Evolutionary conservation across 2,113 vertebrate species (phyloP).

Genomic region (Talpa occidentalis): DNA sequence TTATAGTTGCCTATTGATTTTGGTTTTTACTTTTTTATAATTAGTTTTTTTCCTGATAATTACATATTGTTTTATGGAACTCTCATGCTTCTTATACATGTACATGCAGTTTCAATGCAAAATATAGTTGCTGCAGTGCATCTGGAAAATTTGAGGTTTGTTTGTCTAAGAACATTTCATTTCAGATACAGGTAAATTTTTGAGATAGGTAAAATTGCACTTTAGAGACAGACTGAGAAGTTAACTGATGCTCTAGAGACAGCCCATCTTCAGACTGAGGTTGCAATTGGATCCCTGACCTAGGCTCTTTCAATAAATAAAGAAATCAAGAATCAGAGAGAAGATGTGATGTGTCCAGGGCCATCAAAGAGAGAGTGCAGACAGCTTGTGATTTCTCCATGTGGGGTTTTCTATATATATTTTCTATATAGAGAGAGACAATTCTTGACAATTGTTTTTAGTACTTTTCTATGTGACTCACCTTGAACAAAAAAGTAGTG

Average conservation of each 20-base stretch:
- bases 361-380: not conserved
- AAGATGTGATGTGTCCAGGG: not conserved
- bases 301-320: not conserved
- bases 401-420: not conserved
- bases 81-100: no score
- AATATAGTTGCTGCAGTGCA: not conserved
- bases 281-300: no score
- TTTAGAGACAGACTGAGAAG: not conserved
- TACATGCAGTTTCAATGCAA: not conserved
- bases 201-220: no score
- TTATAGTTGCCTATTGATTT: no score
- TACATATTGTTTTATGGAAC: not conserved
- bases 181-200: no score
- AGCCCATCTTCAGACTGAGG: not conserved
- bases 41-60: no score
- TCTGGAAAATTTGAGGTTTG: not conserved
- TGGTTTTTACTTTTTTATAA: no score
- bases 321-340: not conserved
- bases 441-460: not conserved
- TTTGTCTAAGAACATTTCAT: not conserved
- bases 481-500: not conserved
- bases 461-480: slow-evolving; percentile 21
- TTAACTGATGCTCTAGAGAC: not conserved
- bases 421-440: not conserved
- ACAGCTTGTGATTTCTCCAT: not conserved